Evolutionary conservation across 2,113 vertebrate species (phyloP), one percentile per base, ranked within the genome.

Genomic region (Puntigrus tetrazona): DNA sequence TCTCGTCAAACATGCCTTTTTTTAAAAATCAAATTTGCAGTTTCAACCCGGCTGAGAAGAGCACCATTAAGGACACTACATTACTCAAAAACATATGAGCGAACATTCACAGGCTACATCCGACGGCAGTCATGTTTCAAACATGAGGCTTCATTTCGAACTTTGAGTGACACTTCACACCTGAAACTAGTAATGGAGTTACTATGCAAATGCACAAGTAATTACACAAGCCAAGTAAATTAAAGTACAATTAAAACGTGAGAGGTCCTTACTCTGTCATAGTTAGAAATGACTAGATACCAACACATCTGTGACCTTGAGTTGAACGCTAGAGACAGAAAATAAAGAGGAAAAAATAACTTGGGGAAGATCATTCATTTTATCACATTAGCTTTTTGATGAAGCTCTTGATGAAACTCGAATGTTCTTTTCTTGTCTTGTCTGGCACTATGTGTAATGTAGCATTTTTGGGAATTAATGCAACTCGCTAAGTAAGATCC

Each of bases 401-500:
- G 88, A 92, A 93, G 91, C 90, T 93, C 88, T 92, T 92, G 90
- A 93, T 92, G 91, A 88, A 88, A 78, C 88, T 86, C 85, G 87
- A 94, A 92, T 92, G 79, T 87, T 88, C 89, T 83, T 86, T 87
- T 76, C 83, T 11, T 57, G 79, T 84, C 84, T 70, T 87, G 83
- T 92, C 89, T 88, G 82, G 90, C 86, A 91, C 92, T 89, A 88
- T 86, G 78, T 87, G 88, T 90, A 93, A 91, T 84, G 79, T 87
- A 86, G 88, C 81, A 81, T 91, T 93, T 92, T 94, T 94, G 91
- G 87, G 91, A 93, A 94, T 94, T 91, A 93, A 94, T 93, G 92
- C 89, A 90, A 92, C 93, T 92, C 91, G 90, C 92, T 84, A 87
- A 92, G 92, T 87, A 86, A 92, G 91, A 94, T 92, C 90, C 85